Conservation (phyloP, 2,888 invertebrate species). For the Horisme vitalbata region DNA sequence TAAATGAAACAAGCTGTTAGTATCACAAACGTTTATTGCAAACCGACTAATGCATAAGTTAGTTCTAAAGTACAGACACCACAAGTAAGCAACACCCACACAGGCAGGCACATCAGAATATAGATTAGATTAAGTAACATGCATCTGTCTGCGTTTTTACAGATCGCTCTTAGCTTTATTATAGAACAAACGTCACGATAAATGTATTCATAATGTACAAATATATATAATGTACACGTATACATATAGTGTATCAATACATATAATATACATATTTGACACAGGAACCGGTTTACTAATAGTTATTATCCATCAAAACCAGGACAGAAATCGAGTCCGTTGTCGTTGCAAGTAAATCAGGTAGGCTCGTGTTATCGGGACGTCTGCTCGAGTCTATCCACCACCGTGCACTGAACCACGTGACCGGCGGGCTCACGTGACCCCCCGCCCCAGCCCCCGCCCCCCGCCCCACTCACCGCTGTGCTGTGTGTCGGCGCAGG, state of each 20-base stretch:
- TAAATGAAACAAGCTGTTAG: conserved; percentile 66
- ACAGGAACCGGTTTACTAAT: too few relatives aligned
- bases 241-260: too few relatives aligned
- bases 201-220: neutral
- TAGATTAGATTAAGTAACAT: too few relatives aligned
- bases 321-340: too few relatives aligned
- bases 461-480: conserved; percentile 48
- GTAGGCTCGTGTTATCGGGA: conserved; percentile 4
- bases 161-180: conserved; percentile 16
- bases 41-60: conserved; percentile 13
- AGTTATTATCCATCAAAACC: too few relatives aligned
- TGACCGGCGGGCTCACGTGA: too few relatives aligned
- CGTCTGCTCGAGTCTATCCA: conserved; percentile 1
- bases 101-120: too few relatives aligned
- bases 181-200: conserved; percentile 16
- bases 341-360: too few relatives aligned
- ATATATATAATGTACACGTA: too few relatives aligned
- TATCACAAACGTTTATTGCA: conserved; percentile 53
- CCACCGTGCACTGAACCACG: conserved; percentile 2
- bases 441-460: conserved; percentile 9
- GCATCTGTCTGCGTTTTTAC: conserved; percentile 16
- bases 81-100: conserved; percentile 13
- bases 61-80: conserved; percentile 18
- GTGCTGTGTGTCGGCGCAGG: conserved; percentile 40
- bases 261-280: too few relatives aligned